Evolutionary conservation across 2,888 invertebrate genomes (phyloP), one percentile per base, ranked within the genome.

Genomic region (Xestia ashworthii): DNA sequence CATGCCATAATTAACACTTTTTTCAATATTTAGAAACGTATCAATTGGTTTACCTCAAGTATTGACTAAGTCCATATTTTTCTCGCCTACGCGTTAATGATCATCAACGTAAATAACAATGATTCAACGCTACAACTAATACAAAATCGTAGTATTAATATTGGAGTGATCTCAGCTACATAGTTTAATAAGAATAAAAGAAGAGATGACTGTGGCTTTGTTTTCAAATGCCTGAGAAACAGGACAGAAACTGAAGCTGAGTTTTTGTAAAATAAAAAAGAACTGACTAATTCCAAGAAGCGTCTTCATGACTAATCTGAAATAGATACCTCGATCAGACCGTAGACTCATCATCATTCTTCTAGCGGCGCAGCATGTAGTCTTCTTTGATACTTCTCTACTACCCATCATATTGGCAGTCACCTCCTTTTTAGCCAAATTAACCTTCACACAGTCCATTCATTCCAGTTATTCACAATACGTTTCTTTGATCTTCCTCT

Each of bases 91-190:
- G 78, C 72, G 4, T 22, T 71, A 53, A 78, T 76, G 80, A 80
- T 87, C 88, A 89, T 81, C 82, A 77, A 82, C 81, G 25, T 78
- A 84, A 88, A 87, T 89, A 89, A 81, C 55, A 85, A 85, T 87
- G 89, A 88, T 86, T 82, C 81, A 87, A 81, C 66, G 41, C 25
- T 11, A 66, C 46, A 70, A 67, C 25, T 64, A 72, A 78, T 79
- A 67, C 44, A 70, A 80, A 87, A 83, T 77, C 71, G 50, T 72
- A 70, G 65, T 82, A 79, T 86, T 76, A 67, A 74, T 71, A 82
- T 76, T 66, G 53, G 66, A 76, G 68, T 88, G 85, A 87, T 78
- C 76, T 87, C 85, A 88, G 74, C 65, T 69, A 65, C 79, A 78
- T 76, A 62, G 25, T 62, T 22, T 65, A 71, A 71, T 58, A 65